These are phyloP conservation scores for Panagrolaimus sp. DNA, from an alignment of 1,140 invertebrate species.

Conservation along the genomic window DNA sequence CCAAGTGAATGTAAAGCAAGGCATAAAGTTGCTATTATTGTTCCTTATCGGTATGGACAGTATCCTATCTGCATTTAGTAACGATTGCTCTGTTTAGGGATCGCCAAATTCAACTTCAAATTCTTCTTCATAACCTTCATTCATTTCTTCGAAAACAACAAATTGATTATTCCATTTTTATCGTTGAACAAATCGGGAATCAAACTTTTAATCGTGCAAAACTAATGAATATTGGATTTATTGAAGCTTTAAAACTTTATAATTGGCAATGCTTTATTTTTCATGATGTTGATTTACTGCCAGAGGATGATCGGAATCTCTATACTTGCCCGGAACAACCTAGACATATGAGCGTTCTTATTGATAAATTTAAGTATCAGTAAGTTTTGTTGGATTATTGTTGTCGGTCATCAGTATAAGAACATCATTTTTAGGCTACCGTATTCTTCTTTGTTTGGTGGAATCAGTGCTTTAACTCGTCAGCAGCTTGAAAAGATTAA, in stretches of 20 bases:
- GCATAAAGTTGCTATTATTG: slow-evolving; percentile 47
- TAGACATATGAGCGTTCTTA: slow-evolving; percentile 76
- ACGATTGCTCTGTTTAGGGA: slow-evolving; percentile 24
- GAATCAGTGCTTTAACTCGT: slow-evolving; percentile 65
- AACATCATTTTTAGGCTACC: slow-evolving; percentile 44
- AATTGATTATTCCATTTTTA: slow-evolving; percentile 81
- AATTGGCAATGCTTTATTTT: slow-evolving; percentile 77
- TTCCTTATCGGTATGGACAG: slow-evolving; percentile 20
- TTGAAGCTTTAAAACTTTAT: slow-evolving; percentile 51
- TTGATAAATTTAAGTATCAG: slow-evolving; percentile 82
- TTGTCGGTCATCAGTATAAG: slow-evolving; percentile 14
- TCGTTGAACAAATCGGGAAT: slow-evolving; percentile 73
- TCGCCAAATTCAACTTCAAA: slow-evolving; percentile 49
- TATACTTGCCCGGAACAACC: slow-evolving; percentile 85
- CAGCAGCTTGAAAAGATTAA: slow-evolving; percentile 73
- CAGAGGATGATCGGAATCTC: slow-evolving; percentile 78
- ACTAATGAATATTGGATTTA: slow-evolving; percentile 83
- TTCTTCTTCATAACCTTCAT: slow-evolving; percentile 57
- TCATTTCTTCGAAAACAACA: slow-evolving; percentile 60
- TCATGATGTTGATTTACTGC: slow-evolving; percentile 83
- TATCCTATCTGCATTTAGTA: background rate
- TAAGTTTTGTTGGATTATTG: slow-evolving; percentile 58
- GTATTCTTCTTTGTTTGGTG: slow-evolving; percentile 65
- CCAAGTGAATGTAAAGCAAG: slow-evolving; percentile 45
- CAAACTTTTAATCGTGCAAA: slow-evolving; percentile 80